Evolutionary conservation across 1,140 invertebrate species (phyloP).

Genomic region (Nilaparvata lugens): DNA sequence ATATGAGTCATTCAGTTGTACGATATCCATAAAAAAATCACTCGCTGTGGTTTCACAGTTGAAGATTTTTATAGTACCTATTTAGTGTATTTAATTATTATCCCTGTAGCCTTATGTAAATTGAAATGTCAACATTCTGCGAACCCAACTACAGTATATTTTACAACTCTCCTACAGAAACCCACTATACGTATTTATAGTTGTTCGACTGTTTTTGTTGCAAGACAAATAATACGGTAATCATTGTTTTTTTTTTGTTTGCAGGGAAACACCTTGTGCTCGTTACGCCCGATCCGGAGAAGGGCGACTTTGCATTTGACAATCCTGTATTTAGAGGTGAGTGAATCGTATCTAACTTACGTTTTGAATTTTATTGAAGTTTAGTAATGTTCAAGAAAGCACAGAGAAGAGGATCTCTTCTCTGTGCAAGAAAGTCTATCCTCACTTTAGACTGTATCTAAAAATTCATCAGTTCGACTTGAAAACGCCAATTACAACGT

Average conservation of each 20-base stretch:
- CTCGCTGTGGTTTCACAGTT: too few species aligned
- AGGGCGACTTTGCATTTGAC: constrained; percentile 66
- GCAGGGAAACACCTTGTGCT: constrained; percentile 61
- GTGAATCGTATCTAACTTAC: not conserved
- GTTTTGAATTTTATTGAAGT: not conserved
- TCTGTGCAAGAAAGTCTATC: not conserved
- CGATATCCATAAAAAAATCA: too few species aligned
- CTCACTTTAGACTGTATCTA: not conserved
- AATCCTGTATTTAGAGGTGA: constrained; percentile 65
- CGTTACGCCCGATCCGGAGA: constrained; percentile 58
- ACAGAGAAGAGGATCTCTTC: not conserved
- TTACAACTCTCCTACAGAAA: too few species aligned
- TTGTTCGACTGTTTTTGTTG: too few species aligned
- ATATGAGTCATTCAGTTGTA: too few species aligned
- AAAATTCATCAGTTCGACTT: not conserved
- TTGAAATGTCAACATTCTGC: too few species aligned
- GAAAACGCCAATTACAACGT: not conserved
- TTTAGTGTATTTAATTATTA: too few species aligned
- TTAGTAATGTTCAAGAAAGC: not conserved
- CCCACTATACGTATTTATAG: too few species aligned
- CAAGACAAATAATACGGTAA: too few species aligned
- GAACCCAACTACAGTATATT: too few species aligned
- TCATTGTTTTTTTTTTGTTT: constrained; percentile 35
- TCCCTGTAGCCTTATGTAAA: too few species aligned
- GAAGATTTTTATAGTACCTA: too few species aligned